Base-by-base conservation (phyloP, 2,113 vertebrate genomes). In the Accipiter virgatus region DNA sequence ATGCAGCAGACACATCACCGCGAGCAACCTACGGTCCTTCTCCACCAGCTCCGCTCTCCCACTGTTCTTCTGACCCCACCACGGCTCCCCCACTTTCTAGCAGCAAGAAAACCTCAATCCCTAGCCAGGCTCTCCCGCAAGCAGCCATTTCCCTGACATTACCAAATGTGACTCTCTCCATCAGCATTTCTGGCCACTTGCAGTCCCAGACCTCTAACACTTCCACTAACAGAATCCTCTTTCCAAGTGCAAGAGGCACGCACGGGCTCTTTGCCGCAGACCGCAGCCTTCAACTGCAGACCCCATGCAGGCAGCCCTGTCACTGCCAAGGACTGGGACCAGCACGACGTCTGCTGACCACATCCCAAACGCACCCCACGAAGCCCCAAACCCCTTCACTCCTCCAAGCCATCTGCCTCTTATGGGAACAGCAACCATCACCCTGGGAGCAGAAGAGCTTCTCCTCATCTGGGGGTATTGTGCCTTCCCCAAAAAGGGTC, bases 291-390 rank as follows among this genome's bases (percentile, higher is more conserved):
- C 55, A 21, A 7, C n/a, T 40, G 16, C 38, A 25, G 29, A 34
- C 34, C 36, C 36, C 7, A 1, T 13, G 19, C 55, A 55, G 58
- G 50, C 40, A 66, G 15, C 11, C 59, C 61, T 17, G 16, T 34
- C 15, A 7, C 23, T 86, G 34, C 27, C 17, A 13, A 36, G 63
- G 21, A 36, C 67, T 36, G 38, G 25, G 67, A 63, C 31, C 72
- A 43, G 48, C 74, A 88, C 21, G 7, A 38, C 27, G 34, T 38
- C 45, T 74, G 25, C 22, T 71, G 50, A n/a, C 13, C 67, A 19
- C 42, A 34, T 25, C 20, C 56, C 2, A 1, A 42, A n/a, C 0
- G 2, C n/a, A 42, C 5, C 32, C n/a, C 11, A 3, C 1, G 0
- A 32, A 56, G 27, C 9, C 9, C 2, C 1, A 83, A 71, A 29